phyloP scores from a whole-genome alignment of 1,140 invertebrate species.

The Drosophila kohkoa region DNA sequence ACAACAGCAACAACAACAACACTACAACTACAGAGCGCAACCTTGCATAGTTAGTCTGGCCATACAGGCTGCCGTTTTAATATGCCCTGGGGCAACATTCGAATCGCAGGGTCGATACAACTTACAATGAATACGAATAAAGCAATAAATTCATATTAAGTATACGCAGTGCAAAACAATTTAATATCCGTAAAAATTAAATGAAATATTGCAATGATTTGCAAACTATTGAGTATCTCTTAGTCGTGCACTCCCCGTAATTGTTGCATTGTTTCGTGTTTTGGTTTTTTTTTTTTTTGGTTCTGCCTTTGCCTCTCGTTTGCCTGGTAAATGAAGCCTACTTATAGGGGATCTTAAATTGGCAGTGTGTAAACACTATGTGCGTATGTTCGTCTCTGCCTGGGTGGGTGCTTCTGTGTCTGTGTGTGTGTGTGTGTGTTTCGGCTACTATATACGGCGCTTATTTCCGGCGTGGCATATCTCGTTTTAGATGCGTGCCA shows the following conservation, averaged over 20 bases:
- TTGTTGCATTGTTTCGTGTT: slow-evolving; percentile 2
- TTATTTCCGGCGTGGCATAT: slow-evolving; percentile 82
- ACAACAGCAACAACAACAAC: slow-evolving; percentile 17
- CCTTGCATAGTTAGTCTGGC: slow-evolving; percentile 35
- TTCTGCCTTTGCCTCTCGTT: slow-evolving; percentile 37
- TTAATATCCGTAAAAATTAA: background rate
- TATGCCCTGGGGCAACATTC: slow-evolving; percentile 9
- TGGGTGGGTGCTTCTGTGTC: slow-evolving; percentile 17
- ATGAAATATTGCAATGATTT: background rate
- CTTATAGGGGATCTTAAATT: slow-evolving; percentile 77
- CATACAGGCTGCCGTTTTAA: slow-evolving; percentile 12
- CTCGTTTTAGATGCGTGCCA: slow-evolving; percentile 82
- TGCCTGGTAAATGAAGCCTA: slow-evolving; percentile 74
- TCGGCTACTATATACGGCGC: slow-evolving; percentile 58
- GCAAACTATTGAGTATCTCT: slow-evolving; percentile 4
- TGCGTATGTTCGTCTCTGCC: slow-evolving; percentile 1
- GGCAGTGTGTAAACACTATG: slow-evolving; percentile 71
- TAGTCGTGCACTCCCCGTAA: background rate
- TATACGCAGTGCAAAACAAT: background rate
- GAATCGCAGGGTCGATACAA: background rate
- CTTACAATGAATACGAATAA: background rate
- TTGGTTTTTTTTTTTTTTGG: slow-evolving; percentile 4
- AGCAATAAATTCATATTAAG: background rate
- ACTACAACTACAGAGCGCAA: slow-evolving; percentile 20
- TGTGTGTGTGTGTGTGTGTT: slow-evolving; percentile 35